Conservation (phyloP, 1,140 invertebrate species). For the Rhizoglyphus robini region DNA sequence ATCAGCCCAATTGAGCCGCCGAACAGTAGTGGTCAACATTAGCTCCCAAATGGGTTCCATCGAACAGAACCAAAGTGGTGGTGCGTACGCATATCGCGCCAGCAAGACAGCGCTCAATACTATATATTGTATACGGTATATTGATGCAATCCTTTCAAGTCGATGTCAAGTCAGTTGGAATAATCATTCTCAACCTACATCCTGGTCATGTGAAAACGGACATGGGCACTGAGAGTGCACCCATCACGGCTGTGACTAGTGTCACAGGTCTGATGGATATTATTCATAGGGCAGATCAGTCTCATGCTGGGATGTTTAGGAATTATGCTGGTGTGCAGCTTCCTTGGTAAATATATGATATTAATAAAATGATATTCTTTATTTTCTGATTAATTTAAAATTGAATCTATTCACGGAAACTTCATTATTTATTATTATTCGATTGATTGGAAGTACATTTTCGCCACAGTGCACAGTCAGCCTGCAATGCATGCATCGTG, state of each 20-base stretch:
- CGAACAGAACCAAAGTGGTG: conserved; percentile 48
- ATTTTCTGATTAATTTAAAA: no score
- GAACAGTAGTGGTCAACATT: no score
- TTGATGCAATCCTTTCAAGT: conserved; percentile 67
- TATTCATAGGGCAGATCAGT: conserved; percentile 44
- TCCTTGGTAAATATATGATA: conserved; percentile 50
- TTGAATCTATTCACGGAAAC: no score
- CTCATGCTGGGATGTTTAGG: conserved; percentile 56
- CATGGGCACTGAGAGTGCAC: conserved; percentile 66
- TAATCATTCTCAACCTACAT: conserved; percentile 59
- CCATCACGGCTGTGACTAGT: conserved; percentile 51
- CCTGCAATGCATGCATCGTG: no score
- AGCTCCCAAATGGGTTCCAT: no score
- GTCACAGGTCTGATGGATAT: conserved; percentile 49
- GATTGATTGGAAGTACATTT: no score
- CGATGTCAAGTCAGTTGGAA: conserved; percentile 58
- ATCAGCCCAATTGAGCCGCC: no score
- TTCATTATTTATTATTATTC: no score
- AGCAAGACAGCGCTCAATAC: conserved; percentile 61
- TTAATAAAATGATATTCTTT: no score
- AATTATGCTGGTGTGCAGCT: conserved; percentile 58
- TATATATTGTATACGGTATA: no score
- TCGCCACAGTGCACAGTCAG: no score
- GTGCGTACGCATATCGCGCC: conserved; percentile 65
- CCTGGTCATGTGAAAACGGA: conserved; percentile 82